Evolutionary conservation across 2,888 invertebrate genomes (phyloP), one percentile per base, ranked within the genome.

Genomic region (Dyspetes luteomarginatus): DNA sequence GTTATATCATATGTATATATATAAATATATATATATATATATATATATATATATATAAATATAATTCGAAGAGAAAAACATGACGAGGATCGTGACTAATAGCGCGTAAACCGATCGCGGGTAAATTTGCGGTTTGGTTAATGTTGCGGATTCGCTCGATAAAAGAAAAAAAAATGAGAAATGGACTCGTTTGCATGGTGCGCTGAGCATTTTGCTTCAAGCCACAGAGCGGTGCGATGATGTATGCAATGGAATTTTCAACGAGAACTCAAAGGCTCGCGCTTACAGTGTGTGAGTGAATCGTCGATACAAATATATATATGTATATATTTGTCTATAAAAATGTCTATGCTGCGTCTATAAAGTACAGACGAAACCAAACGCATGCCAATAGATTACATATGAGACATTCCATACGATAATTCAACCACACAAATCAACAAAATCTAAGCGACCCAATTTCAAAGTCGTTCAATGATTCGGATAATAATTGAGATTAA

Each of bases 71-170:
- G 15, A 62, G n/a, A 62, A 45, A 62, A 62, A 45, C n/a, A 24
- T 9, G 43, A 22, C 15, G 22, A n/a, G 41, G 17, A 43, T 12
- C 62, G 43, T 62, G 62, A 43, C 62, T 62, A 62, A 62, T 22
- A 43, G 43, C 43, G 24, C 43, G 62, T 62, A 43, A 62, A 43
- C 43, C 5, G 43, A 36, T 15, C n/a, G 9, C 15, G 17, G 36
- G 7, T 4, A 62, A 41, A 62, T 43, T 62, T 12, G 43, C 43
- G 43, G 43, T 62, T 62, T 22, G 43, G 36, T 58, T 36, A 58
- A 58, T 28, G 55, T 1, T 26, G 26, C n/a, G 55, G n/a, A n/a
- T n/a, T n/a, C n/a, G n/a, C n/a, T n/a, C 24, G 26, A n/a, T 56
- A 9, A 28, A 26, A 28, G 17, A 26, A 17, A 15, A 56, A 26